Evolutionary conservation across 2,113 vertebrate genomes (phyloP).

Genomic region (Antennarius striatus): DNA sequence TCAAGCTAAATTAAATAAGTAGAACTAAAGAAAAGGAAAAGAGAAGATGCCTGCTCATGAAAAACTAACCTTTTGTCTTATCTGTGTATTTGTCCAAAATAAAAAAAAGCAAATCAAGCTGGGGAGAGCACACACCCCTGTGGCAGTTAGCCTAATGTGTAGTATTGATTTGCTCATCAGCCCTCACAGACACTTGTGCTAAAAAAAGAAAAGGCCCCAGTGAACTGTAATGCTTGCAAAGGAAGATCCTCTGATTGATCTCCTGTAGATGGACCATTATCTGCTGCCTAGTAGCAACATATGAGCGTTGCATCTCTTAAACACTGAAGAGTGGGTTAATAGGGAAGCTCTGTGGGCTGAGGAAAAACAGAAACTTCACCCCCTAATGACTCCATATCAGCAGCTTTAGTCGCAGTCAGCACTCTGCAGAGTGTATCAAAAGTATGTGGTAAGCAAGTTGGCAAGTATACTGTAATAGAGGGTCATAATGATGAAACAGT

Average conservation of each 20-base stretch:
- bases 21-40: no score
- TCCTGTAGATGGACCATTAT: slow-evolving; percentile 62
- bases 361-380: slow-evolving; percentile 76
- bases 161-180: slow-evolving; percentile 25
- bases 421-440: slow-evolving; percentile 75
- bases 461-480: slow-evolving; percentile 80
- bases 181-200: slow-evolving; percentile 34
- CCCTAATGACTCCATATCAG: slow-evolving; percentile 79
- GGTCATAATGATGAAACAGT: slow-evolving; percentile 81
- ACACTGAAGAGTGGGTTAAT: slow-evolving; percentile 61
- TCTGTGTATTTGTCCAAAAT: background rate
- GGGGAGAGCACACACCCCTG: slow-evolving; percentile 3
- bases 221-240: slow-evolving; percentile 46
- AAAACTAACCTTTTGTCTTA: background rate
- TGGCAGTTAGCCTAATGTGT: slow-evolving; percentile 8
- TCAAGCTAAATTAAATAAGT: no score
- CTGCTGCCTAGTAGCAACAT: slow-evolving; percentile 52
- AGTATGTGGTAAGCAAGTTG: slow-evolving; percentile 80
- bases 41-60: background rate
- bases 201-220: slow-evolving; percentile 46
- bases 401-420: slow-evolving; percentile 76
- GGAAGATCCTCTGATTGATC: slow-evolving; percentile 61
- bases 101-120: background rate
- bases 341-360: slow-evolving; percentile 68
- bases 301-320: slow-evolving; percentile 61